Base-by-base conservation (phyloP, 1,140 invertebrate species). In the Protaetia brevitarsis region DNA sequence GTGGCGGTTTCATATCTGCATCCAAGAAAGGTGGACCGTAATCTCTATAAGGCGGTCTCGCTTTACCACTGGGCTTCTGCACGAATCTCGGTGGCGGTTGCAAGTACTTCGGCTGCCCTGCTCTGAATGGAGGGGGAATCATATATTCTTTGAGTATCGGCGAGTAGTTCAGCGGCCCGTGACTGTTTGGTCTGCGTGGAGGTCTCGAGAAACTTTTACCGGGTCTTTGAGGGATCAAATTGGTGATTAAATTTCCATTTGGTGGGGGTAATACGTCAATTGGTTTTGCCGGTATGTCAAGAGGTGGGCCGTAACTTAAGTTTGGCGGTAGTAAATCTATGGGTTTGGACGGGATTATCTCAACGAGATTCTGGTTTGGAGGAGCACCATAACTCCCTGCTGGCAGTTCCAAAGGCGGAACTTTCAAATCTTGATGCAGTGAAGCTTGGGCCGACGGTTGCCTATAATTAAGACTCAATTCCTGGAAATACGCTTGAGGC, bases 41-140 rank as follows among this genome's bases (percentile, higher is more conserved):
- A 56, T 67, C 56, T 57, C 23, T 45, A 45, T 58, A 62, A 1
- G 58, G 37, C 58, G 66, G 65, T 64, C 62, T 65, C 16, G 68
- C 64, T 31, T 64, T 66, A 16, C 60, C 65, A 63, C 30, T 63
- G 11, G 19, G 59, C 36, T 36, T 61, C 13, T 30, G 59, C 10
- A 61, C 16, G 19, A 61, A 61, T 31, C 16, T 30, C 3, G 56
- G 56, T 11, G 56, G 56, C 21, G 2, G 23, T 4, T 11, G 29
- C 13, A 45, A 1, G 3, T 45, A 21, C 16, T 45, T 45, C 3
- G 41, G 41, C 23, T 19, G 11, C 8, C 41, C 41, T 45, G 16
- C 6, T 45, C 16, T 7, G 7, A 45, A 45, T 4, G 41, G 41
- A 8, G 41, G 41, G n/a, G 56, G 56, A 58, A 3, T 27, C 23